Conservation (phyloP, 2,797 vertebrate species). For the Lutjanus argentimaculatus region DNA sequence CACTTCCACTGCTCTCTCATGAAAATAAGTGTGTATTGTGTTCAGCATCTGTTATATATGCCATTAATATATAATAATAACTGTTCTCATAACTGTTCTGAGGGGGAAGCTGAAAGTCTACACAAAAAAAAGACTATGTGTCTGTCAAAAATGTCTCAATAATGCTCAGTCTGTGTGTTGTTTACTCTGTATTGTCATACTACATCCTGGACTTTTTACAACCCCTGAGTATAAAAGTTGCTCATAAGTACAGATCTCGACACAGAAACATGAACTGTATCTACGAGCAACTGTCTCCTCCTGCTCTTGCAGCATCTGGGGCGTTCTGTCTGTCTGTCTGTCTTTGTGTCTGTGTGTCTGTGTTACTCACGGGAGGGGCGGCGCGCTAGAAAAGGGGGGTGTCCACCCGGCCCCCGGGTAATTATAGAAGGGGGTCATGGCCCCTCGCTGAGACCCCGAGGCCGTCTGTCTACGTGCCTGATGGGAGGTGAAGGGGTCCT, state of each 20-base stretch:
- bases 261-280: slow-evolving; percentile 44
- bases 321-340: slow-evolving; percentile 85
- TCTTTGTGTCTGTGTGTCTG: slow-evolving; percentile 86
- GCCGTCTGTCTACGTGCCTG: slow-evolving; percentile 91
- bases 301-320: slow-evolving; percentile 40
- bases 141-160: slow-evolving; percentile 23
- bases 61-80: background rate
- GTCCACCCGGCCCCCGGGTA: slow-evolving; percentile 90
- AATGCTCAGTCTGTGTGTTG: slow-evolving; percentile 33
- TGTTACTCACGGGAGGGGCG: slow-evolving; percentile 91
- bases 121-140: slow-evolving; percentile 43
- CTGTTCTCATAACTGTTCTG: slow-evolving; percentile 6
- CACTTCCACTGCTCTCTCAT: slow-evolving; percentile 18
- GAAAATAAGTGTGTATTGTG: slow-evolving; percentile 28
- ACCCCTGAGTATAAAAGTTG: slow-evolving; percentile 41
- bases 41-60: slow-evolving; percentile 23
- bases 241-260: slow-evolving; percentile 49
- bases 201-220: slow-evolving; percentile 29
- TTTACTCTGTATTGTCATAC: slow-evolving; percentile 19
- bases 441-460: slow-evolving; percentile 89
- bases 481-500: slow-evolving; percentile 91
- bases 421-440: slow-evolving; percentile 91
- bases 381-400: slow-evolving; percentile 91
- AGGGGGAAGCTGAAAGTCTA: slow-evolving; percentile 4
- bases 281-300: slow-evolving; percentile 48